Conservation (phyloP, 2,888 invertebrate genomes). For the Caenorhabditis sinica region DNA sequence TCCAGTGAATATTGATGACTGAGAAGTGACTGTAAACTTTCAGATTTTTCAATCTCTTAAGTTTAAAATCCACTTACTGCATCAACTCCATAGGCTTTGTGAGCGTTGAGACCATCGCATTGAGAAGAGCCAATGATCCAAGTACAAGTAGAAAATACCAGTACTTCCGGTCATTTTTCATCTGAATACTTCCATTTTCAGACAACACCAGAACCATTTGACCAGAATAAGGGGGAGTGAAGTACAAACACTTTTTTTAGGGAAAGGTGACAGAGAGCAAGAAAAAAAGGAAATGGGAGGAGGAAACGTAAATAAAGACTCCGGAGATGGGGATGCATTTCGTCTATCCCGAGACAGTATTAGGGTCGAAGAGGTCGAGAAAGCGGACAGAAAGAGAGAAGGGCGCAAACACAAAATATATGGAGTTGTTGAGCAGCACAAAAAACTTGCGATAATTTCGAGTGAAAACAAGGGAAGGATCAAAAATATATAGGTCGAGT, state of each 20-base stretch:
- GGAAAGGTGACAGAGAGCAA: slow-evolving; percentile 22
- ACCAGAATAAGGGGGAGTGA: neutral
- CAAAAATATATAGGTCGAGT: slow-evolving; percentile 37
- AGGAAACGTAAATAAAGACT: slow-evolving; percentile 44
- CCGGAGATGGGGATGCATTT: slow-evolving; percentile 50
- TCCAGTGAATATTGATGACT: slow-evolving; percentile 67
- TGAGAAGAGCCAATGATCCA: slow-evolving; percentile 52
- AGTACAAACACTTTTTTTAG: slow-evolving; percentile 10
- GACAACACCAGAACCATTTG: slow-evolving; percentile 12
- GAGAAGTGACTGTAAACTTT: slow-evolving; percentile 57
- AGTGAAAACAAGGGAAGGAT: slow-evolving; percentile 56
- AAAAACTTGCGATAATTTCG: slow-evolving; percentile 58
- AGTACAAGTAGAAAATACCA: slow-evolving; percentile 55
- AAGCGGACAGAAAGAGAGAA: neutral
- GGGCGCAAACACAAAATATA: slow-evolving; percentile 36
- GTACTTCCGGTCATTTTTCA: slow-evolving; percentile 63
- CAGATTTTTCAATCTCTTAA: neutral
- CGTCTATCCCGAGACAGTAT: slow-evolving; percentile 60
- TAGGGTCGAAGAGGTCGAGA: slow-evolving; percentile 32
- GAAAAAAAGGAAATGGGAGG: slow-evolving; percentile 30
- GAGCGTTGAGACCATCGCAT: slow-evolving; percentile 50
- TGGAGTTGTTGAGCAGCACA: slow-evolving; percentile 50
- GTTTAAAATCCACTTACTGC: slow-evolving; percentile 45
- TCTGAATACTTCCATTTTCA: slow-evolving; percentile 43
- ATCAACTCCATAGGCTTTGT: slow-evolving; percentile 36